Evolutionary conservation across 2,113 vertebrate genomes (phyloP), one percentile per base, ranked within the genome.

Genomic region (Seriola dumerili): DNA sequence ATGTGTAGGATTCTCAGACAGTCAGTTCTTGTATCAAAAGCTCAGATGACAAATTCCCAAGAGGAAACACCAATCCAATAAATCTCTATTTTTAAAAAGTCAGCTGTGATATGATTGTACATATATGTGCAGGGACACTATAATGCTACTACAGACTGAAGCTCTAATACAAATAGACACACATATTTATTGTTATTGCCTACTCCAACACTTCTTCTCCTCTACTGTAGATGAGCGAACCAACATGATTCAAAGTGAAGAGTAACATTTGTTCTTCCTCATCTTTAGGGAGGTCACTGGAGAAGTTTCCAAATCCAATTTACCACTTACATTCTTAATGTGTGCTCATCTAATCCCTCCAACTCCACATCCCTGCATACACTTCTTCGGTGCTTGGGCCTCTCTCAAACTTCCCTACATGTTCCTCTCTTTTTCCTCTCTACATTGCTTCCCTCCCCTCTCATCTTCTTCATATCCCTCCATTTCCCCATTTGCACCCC

Each of bases 401-500:
- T 75, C 50, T 72, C 29, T 74, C 66, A 86, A 72, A 40, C 34
- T 68, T 71, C 58, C 58, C n/a, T 44, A 16, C n/a, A 44, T 25
- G 38, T 50, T 16, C 34, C 32, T 57, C 36, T 29, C 42, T 48
- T 62, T 65, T 17, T 21, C 21, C 21, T 38, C 14, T 11, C n/a
- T 14, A 25, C 42, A 29, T 5, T 21, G 0, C 23, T 46, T 58
- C 40, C 34, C n/a, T 78, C 38, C 40, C 38, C 21, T 61, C 52
- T 38, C 19, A 61, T 34, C 71, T 42, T 32, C 70, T 14, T 29
- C 38, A 73, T 29, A 61, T 14, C 34, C 67, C 7, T 54, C 29
- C 16, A 42, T 69, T 71, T 81, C 75, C 74, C 61, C 48, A 23
- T 52, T 78, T 78, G 36, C 55, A 42, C 13, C 73, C 21, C 83